Conservation (phyloP, 2,113 vertebrate genomes). For the Microtus richardsoni region DNA sequence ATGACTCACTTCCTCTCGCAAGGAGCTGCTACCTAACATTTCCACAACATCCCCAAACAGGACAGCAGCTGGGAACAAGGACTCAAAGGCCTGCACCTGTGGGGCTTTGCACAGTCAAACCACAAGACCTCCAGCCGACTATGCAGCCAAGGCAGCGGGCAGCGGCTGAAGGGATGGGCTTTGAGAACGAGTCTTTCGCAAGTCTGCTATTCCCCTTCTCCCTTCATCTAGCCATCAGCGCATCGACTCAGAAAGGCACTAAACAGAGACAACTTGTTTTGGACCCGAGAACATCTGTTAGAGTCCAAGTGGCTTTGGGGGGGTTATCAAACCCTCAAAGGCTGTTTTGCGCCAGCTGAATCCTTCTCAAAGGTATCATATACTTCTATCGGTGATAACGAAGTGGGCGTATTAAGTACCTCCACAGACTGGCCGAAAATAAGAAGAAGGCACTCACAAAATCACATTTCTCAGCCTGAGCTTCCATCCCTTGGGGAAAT, state of each 20-base stretch:
- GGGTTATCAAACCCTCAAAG: background rate
- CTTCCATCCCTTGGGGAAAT: background rate
- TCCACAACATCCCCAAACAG: background rate
- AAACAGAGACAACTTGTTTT: background rate
- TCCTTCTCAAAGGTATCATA: background rate
- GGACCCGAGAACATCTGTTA: background rate
- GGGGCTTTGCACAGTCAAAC: background rate
- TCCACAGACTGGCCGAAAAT: background rate
- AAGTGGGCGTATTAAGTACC: background rate
- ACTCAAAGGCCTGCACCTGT: background rate
- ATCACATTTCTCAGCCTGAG: background rate
- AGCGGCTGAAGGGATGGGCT: rapidly evolving
- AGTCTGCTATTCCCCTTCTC: background rate
- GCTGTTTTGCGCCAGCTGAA: background rate
- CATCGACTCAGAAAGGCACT: background rate
- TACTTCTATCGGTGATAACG: background rate
- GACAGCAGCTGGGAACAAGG: background rate
- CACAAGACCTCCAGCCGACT: background rate
- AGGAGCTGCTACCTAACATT: background rate
- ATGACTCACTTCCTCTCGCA: background rate
- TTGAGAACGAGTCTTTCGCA: background rate
- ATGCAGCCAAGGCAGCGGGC: background rate
- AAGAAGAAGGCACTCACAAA: background rate
- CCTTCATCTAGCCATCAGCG: background rate
- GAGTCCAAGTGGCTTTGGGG: background rate